A percentile compares a stretch with the other conserved stretches of the same genome.
Evolutionary conservation across 2,888 invertebrate species (phyloP).

Genomic region (Thumatha senex): DNA sequence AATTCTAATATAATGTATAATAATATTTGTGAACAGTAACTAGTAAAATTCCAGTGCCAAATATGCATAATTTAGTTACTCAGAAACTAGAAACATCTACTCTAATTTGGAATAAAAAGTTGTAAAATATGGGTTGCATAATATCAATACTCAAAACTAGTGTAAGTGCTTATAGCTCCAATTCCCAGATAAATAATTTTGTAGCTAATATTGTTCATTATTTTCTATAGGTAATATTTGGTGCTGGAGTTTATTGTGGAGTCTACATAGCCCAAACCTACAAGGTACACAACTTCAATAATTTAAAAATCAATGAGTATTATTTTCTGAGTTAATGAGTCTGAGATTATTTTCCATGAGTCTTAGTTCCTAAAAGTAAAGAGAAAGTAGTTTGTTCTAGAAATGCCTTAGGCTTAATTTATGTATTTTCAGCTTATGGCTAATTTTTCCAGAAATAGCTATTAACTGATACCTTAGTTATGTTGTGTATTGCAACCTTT

Average conservation of each 20-base stretch:
- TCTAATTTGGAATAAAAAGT: background rate
- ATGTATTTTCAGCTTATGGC: too few relatives aligned
- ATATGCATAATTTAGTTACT: slow-evolving; percentile 1
- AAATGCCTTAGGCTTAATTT: too few relatives aligned
- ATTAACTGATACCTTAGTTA: too few relatives aligned
- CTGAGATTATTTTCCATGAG: too few relatives aligned
- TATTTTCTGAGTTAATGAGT: too few relatives aligned
- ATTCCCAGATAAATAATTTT: background rate
- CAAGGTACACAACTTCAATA: slow-evolving; percentile 43
- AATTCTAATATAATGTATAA: background rate
- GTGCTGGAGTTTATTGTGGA: slow-evolving; percentile 88
- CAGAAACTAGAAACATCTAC: background rate
- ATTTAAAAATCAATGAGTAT: background rate
- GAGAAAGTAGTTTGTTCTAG: too few relatives aligned
- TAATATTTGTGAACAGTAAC: background rate
- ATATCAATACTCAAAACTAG: slow-evolving; percentile 24
- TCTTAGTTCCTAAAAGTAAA: too few relatives aligned
- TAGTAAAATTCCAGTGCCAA: background rate
- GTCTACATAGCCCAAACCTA: slow-evolving; percentile 87
- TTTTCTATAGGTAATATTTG: slow-evolving; percentile 85
- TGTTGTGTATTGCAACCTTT: too few relatives aligned
- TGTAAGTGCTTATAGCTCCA: slow-evolving; percentile 22
- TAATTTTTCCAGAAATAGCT: background rate
- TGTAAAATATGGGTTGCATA: slow-evolving; percentile 19
- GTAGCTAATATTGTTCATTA: background rate